Percentiles rank a stretch among this genome's conserved stretches.
Conservation (phyloP, 2,888 invertebrate species). For the Linnaemya tessellans region DNA sequence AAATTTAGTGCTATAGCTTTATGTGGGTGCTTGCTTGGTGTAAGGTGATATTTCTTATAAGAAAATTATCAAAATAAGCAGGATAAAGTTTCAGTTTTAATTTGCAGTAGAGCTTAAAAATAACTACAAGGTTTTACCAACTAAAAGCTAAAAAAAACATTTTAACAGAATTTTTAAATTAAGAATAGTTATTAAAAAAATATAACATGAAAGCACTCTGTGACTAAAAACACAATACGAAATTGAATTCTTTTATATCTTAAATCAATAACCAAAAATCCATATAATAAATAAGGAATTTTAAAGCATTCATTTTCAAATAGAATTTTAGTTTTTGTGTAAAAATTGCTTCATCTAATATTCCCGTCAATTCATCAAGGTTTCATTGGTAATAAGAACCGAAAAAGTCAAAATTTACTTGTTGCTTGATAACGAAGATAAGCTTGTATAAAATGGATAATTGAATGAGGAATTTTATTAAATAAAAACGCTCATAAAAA, state of each 20-base stretch:
- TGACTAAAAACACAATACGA: neutral
- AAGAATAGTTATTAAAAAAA: neutral
- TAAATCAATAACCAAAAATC: neutral
- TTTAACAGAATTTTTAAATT: neutral
- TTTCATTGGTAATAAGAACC: too few species aligned
- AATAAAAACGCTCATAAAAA: too few species aligned
- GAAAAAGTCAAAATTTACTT: too few species aligned
- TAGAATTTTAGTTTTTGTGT: neutral
- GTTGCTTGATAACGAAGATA: too few species aligned
- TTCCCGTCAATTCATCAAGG: neutral
- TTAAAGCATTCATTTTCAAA: neutral
- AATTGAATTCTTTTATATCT: neutral
- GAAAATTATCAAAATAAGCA: neutral
- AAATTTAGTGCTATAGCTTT: slow-evolving; percentile 9
- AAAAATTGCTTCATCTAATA: neutral
- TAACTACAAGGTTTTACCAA: neutral
- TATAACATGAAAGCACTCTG: slow-evolving; percentile 4
- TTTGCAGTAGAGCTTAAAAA: neutral
- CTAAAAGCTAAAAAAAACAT: slow-evolving; percentile 4
- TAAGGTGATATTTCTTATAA: neutral
- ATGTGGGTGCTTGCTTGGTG: slow-evolving; percentile 2
- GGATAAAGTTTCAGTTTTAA: neutral
- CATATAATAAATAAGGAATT: neutral
- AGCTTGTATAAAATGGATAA: too few species aligned
- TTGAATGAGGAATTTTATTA: too few species aligned